Evolutionary conservation across 2,888 invertebrate species (phyloP), one percentile per base, ranked within the genome.

Genomic region (Idaea straminata): DNA sequence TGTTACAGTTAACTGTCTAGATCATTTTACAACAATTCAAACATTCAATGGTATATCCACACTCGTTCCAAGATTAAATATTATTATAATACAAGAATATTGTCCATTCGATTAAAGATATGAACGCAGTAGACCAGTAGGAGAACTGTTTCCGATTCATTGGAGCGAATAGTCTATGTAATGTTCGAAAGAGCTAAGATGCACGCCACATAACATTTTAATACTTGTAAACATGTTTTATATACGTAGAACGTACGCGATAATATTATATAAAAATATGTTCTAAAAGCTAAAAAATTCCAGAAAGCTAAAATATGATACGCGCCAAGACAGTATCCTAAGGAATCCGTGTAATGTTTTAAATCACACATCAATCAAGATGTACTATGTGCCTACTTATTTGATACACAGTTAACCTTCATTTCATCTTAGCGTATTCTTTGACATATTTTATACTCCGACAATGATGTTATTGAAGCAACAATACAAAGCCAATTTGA

Each of bases 141-240:
- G 76, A 73, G 74, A 75, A 74, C 65, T 71, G 79, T 83, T 87
- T 87, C 83, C 80, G 75, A 81, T 65, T 77, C 84, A 87, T 59
- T 81, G 80, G 78, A 88, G 84, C 86, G 84, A 69, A 70, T 73
- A 69, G 75, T 77, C 70, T 72, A 72, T 77, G 73, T 77, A 72
- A 76, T 72, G 77, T 77, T 76, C 67, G 70, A 74, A 73, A 69
- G 66, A 71, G 75, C 78, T 77, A 70, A 63, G 61, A 64, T 65
- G 25, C 59, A 59, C 59, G 34, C 59, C 59, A 34, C 59, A 34
- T 25, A 59, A 59, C 16, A 16, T 59, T 16, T 15, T 59, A 15
- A 16, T 59, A 47, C 47, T 47, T 47, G 47, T 47, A 47, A 47
- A 47, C 13, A 47, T 47, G 5, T 47, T 47, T 6, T 25, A 25